Conservation (phyloP, 1,140 invertebrate species). For the Drosophila athabasca region DNA sequence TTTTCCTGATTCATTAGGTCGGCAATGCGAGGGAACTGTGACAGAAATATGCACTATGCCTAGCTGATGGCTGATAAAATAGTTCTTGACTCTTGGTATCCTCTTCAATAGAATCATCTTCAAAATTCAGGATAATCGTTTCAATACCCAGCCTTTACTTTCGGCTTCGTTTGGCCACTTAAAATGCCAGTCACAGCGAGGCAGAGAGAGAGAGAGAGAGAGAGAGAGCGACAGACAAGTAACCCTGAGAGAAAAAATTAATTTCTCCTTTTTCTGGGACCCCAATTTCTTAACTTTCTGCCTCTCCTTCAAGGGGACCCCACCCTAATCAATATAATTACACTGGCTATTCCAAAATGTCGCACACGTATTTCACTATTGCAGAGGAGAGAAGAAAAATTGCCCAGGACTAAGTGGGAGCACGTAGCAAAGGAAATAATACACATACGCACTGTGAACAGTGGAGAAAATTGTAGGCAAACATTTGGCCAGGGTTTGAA, state of each 20-base stretch:
- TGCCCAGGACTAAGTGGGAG: slow-evolving; percentile 49
- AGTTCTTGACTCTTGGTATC: too few relatives aligned
- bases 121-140: slow-evolving; percentile 33
- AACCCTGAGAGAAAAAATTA: slow-evolving; percentile 46
- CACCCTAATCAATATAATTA: slow-evolving; percentile 78
- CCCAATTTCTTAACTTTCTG: slow-evolving; percentile 7
- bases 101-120: neutral
- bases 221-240: neutral
- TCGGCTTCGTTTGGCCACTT: slow-evolving; percentile 36
- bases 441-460: slow-evolving; percentile 73
- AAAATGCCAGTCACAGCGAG: slow-evolving; percentile 64
- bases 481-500: slow-evolving; percentile 41
- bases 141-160: slow-evolving; percentile 2
- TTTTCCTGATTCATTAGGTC: slow-evolving; percentile 27
- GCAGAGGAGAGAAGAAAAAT: slow-evolving; percentile 35
- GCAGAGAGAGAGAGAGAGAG: slow-evolving; percentile 5
- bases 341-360: slow-evolving; percentile 74
- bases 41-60: neutral
- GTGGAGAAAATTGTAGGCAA: slow-evolving; percentile 62
- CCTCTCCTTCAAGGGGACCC: neutral
- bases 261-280: slow-evolving; percentile 51
- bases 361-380: slow-evolving; percentile 69
- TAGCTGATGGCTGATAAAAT: too few relatives aligned
- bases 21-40: neutral
- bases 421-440: slow-evolving; percentile 74